Conservation (phyloP, 2,113 vertebrate genomes). For the Laticauda colubrina region DNA sequence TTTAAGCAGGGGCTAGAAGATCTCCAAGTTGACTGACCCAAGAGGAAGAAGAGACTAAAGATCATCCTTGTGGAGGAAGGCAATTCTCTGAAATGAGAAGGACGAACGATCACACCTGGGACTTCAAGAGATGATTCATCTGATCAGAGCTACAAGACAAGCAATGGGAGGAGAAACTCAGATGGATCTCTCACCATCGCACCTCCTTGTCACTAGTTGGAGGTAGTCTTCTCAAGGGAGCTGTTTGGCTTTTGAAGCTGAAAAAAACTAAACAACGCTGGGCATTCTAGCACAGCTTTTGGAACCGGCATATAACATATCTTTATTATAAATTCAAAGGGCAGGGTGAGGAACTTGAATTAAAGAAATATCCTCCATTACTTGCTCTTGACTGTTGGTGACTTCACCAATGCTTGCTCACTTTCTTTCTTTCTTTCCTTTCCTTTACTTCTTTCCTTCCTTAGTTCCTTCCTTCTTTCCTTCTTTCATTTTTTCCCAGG, state of each 20-base stretch:
- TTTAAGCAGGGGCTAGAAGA: neutral
- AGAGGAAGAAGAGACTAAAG: neutral
- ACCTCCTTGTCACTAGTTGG: neutral
- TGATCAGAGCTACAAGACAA: no score
- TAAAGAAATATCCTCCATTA: neutral
- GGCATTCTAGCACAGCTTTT: neutral
- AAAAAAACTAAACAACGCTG: neutral
- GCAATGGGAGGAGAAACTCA: neutral
- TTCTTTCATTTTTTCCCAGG: no score
- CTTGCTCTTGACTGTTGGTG: neutral
- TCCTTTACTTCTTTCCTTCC: no score
- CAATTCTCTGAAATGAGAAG: neutral
- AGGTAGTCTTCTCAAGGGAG: no score
- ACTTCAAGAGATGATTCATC: neutral
- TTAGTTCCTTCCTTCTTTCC: no score
- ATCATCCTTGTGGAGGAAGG: neutral
- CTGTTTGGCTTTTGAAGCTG: neutral
- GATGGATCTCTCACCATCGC: neutral
- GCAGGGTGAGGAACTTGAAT: neutral
- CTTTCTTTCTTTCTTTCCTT: no score
- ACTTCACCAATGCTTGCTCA: neutral
- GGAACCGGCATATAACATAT: neutral
- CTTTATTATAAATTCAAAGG: neutral
- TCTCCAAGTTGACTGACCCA: neutral
- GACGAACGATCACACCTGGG: fast-evolving